Conservation (phyloP, 2,888 invertebrate genomes). For the Abscondita cerata region DNA sequence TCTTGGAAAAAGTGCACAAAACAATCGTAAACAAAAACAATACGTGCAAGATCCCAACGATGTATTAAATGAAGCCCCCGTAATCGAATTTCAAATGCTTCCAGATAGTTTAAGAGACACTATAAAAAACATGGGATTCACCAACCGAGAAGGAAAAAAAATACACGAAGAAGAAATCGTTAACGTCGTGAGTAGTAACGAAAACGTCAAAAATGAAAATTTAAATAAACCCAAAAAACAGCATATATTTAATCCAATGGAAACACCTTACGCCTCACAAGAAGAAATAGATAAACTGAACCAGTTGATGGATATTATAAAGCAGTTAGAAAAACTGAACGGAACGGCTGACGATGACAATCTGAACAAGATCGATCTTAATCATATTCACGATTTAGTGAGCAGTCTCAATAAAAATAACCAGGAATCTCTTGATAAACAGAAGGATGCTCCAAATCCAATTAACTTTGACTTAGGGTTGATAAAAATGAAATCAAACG, state of each 20-base stretch:
- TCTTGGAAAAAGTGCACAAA: conserved; percentile 46
- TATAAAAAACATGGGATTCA: conserved; percentile 54
- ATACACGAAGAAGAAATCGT: conserved; percentile 22
- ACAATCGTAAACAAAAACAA: conserved; percentile 33
- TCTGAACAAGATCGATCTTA: conserved; percentile 55
- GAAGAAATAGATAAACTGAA: conserved; percentile 62
- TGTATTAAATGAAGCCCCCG: conserved; percentile 42
- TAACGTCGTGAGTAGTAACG: conserved; percentile 37
- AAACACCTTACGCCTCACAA: conserved; percentile 53
- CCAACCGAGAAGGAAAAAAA: conserved; percentile 37
- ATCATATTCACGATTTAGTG: conserved; percentile 52
- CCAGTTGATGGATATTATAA: conserved; percentile 60
- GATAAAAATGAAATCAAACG: conserved; percentile 62
- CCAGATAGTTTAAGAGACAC: conserved; percentile 53
- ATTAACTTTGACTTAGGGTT: conserved; percentile 51
- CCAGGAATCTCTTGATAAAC: conserved; percentile 47
- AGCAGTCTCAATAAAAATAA: conserved; percentile 49
- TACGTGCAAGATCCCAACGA: conserved; percentile 24
- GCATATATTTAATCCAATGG: conserved; percentile 52
- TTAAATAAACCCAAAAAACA: conserved; percentile 23
- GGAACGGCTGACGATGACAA: conserved; percentile 57
- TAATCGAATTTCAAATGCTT: conserved; percentile 52
- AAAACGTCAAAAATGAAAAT: conserved; percentile 15
- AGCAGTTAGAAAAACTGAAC: conserved; percentile 56
- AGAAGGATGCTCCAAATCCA: conserved; percentile 56